Evolutionary conservation across 2,797 vertebrate species (phyloP), one percentile per base, ranked within the genome.

Genomic region (Nannoperca obscura): DNA sequence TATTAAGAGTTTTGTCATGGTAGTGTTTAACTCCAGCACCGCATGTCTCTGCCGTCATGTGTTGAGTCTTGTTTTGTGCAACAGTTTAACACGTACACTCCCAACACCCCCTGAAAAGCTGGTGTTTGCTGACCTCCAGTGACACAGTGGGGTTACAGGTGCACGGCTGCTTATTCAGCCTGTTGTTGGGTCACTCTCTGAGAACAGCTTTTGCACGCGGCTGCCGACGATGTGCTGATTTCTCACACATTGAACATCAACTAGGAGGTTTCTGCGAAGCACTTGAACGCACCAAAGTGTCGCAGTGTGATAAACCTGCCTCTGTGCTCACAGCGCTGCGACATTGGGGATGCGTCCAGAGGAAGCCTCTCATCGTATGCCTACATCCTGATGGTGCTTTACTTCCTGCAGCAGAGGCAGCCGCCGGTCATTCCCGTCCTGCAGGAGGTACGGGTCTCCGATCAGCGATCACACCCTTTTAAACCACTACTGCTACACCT

Each of bases 311-410:
- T 46, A 44, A 14, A 65, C 1, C 7, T 86, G 27, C 88, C 20
- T 75, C 27, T 87, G n/a, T 83, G 2, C 50, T 59, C 22, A 0
- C 88, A 99, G 98, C 97, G 97, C 90, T 99, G 98, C 53, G 98
- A 99, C 93, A 99, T 99, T 27, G 98, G 98, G 1, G 98, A 99
- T 46, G 98, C 98, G 11, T 99, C 98, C 82, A 96, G 98, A 86
- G 98, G 98, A 84, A 99, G 98, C 81, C 96, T 99, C 24, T 99
- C 98, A 1, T 99, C 98, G 0, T 99, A 99, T 32, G 98, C 98
- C 19, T 99, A 99, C 90, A 99, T 99, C 87, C 97, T 99, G 78
- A 99, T 99, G 98, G 98, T 99, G 91, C 95, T 99, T 74, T 99
- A 99, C 94, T 99, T 98, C 84, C 95, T 99, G 55, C 98, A 99